These are phyloP conservation scores for Alauda arvensis DNA, from an alignment of 2,797 vertebrate species.

Conservation along the genomic window DNA sequence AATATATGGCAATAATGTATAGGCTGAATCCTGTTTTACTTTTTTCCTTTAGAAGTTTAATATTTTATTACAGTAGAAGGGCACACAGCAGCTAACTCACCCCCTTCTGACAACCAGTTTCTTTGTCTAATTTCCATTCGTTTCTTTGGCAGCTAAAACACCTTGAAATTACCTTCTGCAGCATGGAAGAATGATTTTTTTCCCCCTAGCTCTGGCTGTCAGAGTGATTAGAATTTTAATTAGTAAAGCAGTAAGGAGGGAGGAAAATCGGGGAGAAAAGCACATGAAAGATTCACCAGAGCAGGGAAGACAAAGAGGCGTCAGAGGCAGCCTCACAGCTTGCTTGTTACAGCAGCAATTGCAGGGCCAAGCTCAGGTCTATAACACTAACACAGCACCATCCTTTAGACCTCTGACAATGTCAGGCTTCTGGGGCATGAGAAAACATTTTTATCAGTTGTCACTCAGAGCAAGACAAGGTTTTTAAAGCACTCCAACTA, in stretches of 20 bases:
- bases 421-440: background rate
- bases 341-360: slow-evolving; percentile 29
- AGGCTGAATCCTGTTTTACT: background rate
- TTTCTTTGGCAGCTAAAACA: slow-evolving; percentile 75
- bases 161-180: slow-evolving; percentile 80
- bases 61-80: slow-evolving; percentile 51
- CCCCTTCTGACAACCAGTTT: slow-evolving; percentile 56
- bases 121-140: slow-evolving; percentile 72
- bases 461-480: slow-evolving; percentile 26
- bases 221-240: slow-evolving; percentile 83
- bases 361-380: background rate
- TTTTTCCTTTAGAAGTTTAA: slow-evolving; percentile 43
- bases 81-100: slow-evolving; percentile 48
- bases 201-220: slow-evolving; percentile 55
- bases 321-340: slow-evolving; percentile 17
- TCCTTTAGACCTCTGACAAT: slow-evolving; percentile 25
- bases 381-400: background rate
- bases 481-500: slow-evolving; percentile 18
- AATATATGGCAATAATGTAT: slow-evolving; percentile 11
- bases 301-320: slow-evolving; percentile 65
- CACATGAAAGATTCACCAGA: slow-evolving; percentile 62
- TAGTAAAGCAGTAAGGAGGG: slow-evolving; percentile 64
- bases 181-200: slow-evolving; percentile 66
- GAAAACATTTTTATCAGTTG: slow-evolving; percentile 29
- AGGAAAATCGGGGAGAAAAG: slow-evolving; percentile 49